Conservation (phyloP, 2,113 vertebrate genomes). For the Hassar affinis region DNA sequence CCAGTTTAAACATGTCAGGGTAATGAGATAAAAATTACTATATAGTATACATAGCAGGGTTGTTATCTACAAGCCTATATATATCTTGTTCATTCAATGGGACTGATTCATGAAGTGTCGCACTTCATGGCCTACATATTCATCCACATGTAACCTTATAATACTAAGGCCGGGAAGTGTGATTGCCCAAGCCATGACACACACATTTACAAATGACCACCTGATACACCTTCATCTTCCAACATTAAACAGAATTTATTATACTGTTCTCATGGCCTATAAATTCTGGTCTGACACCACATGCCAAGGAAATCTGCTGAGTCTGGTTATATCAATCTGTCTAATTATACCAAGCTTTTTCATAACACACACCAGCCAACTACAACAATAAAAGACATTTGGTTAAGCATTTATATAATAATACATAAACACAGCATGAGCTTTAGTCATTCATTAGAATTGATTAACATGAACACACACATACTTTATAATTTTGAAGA, state of each 20-base stretch:
- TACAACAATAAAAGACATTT: neutral
- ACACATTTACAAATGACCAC: neutral
- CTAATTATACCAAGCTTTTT: no score
- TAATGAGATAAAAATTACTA: neutral
- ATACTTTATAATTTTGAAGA: neutral
- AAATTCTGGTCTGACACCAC: neutral
- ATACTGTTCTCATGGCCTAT: neutral
- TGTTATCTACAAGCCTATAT: neutral
- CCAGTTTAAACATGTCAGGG: neutral
- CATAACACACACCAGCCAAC: no score
- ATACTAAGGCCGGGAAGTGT: neutral
- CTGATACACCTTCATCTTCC: neutral
- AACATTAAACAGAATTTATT: neutral
- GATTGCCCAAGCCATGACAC: neutral
- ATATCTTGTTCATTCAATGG: neutral
- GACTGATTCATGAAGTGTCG: neutral
- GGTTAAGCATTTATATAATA: neutral
- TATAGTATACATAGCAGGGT: neutral
- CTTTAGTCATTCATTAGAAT: neutral
- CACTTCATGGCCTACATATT: neutral
- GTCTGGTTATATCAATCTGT: no score
- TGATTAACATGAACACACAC: neutral
- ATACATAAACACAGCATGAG: neutral
- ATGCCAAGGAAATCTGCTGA: no score
- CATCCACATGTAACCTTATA: neutral